Percentiles rank a stretch among this genome's conserved stretches.
Evolutionary conservation across 2,888 invertebrate genomes (phyloP).

Genomic region (Lasioglossum figueresi): DNA sequence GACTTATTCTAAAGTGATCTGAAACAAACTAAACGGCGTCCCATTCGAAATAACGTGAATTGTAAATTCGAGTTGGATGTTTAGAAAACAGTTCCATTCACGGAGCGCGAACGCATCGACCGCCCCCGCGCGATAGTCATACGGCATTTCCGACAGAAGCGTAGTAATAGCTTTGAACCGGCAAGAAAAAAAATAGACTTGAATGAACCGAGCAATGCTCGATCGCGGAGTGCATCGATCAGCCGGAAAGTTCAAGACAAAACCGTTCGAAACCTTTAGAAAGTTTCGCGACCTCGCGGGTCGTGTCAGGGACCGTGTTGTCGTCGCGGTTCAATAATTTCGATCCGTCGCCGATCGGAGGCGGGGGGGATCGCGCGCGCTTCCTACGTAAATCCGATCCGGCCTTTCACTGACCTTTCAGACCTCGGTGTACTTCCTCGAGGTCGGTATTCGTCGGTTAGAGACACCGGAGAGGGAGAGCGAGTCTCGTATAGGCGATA

Average conservation of each 20-base stretch:
- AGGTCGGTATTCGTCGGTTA: constrained; percentile 65
- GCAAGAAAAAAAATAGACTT: background rate
- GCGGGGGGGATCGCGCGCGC: constrained; percentile 23
- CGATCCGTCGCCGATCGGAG: constrained; percentile 25
- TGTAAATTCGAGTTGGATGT: background rate
- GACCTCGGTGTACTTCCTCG: constrained; percentile 68
- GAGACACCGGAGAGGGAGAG: background rate
- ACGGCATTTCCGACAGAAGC: background rate
- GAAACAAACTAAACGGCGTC: background rate
- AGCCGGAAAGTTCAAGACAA: background rate
- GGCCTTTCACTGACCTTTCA: constrained; percentile 80
- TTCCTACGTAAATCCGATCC: constrained; percentile 68
- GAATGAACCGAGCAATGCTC: background rate
- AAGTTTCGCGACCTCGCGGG: constrained; percentile 8
- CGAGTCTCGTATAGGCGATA: constrained; percentile 30
- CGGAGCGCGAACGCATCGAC: background rate
- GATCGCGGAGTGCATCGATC: background rate
- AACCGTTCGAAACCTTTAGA: background rate
- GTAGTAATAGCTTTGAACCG: background rate
- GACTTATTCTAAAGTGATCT: background rate
- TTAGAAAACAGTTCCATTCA: background rate
- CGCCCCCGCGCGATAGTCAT: background rate
- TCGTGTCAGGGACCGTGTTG: constrained; percentile 1
- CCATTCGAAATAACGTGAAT: background rate
- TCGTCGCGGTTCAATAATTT: constrained; percentile 11